Percentiles rank a stretch among this genome's conserved stretches.
These are phyloP conservation scores for Microcebus ravelobensis DNA, from an alignment of 2,113 vertebrate genomes.

Conservation along the genomic window DNA sequence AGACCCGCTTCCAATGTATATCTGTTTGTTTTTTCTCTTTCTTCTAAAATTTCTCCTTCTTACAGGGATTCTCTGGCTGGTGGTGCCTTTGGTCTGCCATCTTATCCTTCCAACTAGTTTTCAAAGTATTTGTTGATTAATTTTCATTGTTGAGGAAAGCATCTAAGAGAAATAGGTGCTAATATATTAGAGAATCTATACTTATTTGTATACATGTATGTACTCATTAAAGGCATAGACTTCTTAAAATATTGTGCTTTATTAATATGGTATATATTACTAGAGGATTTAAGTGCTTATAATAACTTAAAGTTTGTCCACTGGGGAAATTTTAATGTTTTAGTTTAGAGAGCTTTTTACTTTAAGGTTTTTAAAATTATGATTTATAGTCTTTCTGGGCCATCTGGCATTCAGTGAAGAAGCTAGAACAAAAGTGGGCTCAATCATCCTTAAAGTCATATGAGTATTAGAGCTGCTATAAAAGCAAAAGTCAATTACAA, in stretches of 20 bases:
- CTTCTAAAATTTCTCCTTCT: too few species aligned
- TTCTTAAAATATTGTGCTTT: not conserved
- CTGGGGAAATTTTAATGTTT: not conserved
- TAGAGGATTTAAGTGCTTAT: not conserved
- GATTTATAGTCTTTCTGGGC: not conserved
- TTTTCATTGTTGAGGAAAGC: not conserved
- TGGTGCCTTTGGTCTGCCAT: too few species aligned
- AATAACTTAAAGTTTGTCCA: not conserved
- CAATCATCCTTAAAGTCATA: conserved; percentile 47
- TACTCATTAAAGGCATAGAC: not conserved
- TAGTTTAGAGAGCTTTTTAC: not conserved
- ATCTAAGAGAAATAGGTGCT: not conserved
- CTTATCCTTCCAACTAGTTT: not conserved
- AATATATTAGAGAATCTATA: not conserved
- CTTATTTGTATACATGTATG: not conserved
- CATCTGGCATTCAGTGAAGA: conserved; percentile 32
- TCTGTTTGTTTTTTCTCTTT: too few species aligned
- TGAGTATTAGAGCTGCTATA: conserved; percentile 41
- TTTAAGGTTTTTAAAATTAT: conserved; percentile 41
- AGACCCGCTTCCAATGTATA: too few species aligned
- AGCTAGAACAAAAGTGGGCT: conserved; percentile 24
- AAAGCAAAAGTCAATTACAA: conserved; percentile 59
- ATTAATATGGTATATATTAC: not conserved
- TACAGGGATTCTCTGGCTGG: too few species aligned
- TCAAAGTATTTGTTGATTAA: conserved; percentile 5